Evolutionary conservation across 2,113 vertebrate species (phyloP).

Genomic region (Pantherophis guttatus): DNA sequence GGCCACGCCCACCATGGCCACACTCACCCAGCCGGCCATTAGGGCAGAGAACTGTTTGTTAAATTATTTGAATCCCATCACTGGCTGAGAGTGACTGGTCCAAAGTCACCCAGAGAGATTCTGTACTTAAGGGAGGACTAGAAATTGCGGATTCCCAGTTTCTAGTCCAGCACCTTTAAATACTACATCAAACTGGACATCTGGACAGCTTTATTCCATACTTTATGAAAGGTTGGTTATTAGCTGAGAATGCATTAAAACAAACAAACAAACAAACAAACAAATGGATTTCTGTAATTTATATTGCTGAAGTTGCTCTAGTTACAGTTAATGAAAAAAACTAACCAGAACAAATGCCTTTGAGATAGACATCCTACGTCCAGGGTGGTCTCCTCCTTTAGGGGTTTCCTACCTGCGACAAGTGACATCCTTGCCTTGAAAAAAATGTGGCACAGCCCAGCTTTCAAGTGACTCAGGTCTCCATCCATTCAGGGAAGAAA

Average conservation of each 20-base stretch:
- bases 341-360: background rate
- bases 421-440: background rate
- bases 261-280: background rate
- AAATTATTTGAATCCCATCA: too few relatives aligned
- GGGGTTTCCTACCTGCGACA: background rate
- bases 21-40: too few relatives aligned
- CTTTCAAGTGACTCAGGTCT: background rate
- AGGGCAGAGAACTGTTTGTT: too few relatives aligned
- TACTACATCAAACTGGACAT: background rate
- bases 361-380: background rate
- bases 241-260: background rate
- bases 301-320: background rate
- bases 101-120: background rate
- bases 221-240: background rate
- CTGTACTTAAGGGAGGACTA: background rate
- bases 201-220: background rate
- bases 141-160: background rate
- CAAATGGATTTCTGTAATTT: background rate
- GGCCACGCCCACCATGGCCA: too few relatives aligned
- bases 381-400: background rate
- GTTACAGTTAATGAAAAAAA: background rate
- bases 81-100: background rate
- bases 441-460: background rate
- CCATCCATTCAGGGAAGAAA: background rate
- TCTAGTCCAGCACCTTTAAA: background rate